Percentiles rank a stretch among this genome's conserved stretches.
Evolutionary conservation across 2,113 vertebrate genomes (phyloP).

Genomic region (Nerophis lumbriciformis): DNA sequence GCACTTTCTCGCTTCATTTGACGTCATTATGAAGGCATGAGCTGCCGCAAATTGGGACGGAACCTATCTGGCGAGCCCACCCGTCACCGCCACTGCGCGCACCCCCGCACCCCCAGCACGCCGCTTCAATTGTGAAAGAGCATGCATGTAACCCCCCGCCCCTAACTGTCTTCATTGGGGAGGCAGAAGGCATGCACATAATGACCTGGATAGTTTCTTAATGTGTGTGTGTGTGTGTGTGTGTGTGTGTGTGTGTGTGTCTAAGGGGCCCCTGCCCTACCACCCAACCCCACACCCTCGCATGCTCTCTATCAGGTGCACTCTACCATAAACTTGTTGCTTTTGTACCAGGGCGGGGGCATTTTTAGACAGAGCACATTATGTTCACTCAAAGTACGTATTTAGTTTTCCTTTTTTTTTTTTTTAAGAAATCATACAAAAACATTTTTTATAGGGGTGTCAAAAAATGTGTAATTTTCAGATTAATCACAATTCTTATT

Average conservation of each 20-base stretch:
- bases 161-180: constrained; percentile 26
- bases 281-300: constrained; percentile 44
- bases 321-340: constrained; percentile 62
- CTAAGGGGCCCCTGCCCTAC: constrained; percentile 26
- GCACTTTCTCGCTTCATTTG: constrained; percentile 77
- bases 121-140: constrained; percentile 49
- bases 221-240: constrained; percentile 14
- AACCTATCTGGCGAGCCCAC: constrained; percentile 47
- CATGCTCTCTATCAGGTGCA: constrained; percentile 59
- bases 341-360: constrained; percentile 30
- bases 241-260: background rate
- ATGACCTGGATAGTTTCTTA: constrained; percentile 16
- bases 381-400: constrained; percentile 13
- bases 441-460: too few species aligned
- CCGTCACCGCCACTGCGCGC: constrained; percentile 34
- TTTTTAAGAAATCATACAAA: too few species aligned
- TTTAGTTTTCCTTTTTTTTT: too few species aligned
- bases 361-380: constrained; percentile 22
- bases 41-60: constrained; percentile 78
- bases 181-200: constrained; percentile 13
- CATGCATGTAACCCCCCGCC: constrained; percentile 52
- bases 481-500: too few species aligned
- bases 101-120: constrained; percentile 24
- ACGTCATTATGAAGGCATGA: constrained; percentile 77
- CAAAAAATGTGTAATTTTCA: too few species aligned